Percentiles rank a stretch among this genome's conserved stretches.
phyloP scores from a whole-genome alignment of 2,888 invertebrate genomes.

The Uloborus plumipes region DNA sequence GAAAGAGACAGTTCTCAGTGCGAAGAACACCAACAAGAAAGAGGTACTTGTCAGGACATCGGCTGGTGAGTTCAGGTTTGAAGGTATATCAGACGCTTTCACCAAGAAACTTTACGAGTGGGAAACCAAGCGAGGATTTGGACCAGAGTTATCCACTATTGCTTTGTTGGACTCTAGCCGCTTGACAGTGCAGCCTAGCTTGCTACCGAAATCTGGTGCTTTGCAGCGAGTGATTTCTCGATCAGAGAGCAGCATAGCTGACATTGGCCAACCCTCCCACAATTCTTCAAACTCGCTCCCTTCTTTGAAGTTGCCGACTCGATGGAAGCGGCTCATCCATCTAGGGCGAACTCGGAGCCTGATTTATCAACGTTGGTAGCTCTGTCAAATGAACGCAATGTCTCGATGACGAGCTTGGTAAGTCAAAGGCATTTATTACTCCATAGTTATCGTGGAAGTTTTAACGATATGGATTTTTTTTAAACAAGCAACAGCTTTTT shows the following conservation, averaged over 20 bases:
- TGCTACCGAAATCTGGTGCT: slow-evolving; percentile 6
- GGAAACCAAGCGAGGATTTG: slow-evolving; percentile 88
- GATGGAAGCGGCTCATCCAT: slow-evolving; percentile 69
- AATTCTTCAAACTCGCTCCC: slow-evolving; percentile 57
- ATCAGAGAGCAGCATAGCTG: slow-evolving; percentile 82
- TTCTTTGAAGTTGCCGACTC: slow-evolving; percentile 28
- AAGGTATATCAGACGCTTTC: slow-evolving; percentile 89
- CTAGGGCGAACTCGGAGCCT: slow-evolving; percentile 70
- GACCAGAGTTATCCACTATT: slow-evolving; percentile 87
- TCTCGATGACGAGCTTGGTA: slow-evolving; percentile 17
- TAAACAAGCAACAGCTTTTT: no score
- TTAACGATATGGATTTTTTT: no score
- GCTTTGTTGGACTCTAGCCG: slow-evolving; percentile 78
- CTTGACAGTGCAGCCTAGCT: slow-evolving; percentile 8
- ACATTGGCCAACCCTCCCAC: slow-evolving; percentile 67
- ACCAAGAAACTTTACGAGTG: slow-evolving; percentile 91
- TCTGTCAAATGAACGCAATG: slow-evolving; percentile 9
- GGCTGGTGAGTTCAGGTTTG: slow-evolving; percentile 85
- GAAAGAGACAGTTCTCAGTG: slow-evolving; percentile 75
- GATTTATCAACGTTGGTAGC: slow-evolving; percentile 66
- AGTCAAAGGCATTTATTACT: not conserved
- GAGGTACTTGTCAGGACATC: slow-evolving; percentile 87
- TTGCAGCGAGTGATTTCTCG: slow-evolving; percentile 63
- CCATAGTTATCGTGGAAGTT: no score
- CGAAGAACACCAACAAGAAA: slow-evolving; percentile 72